These are phyloP conservation scores for Paracanthobrama guichenoti DNA, from an alignment of 2,113 vertebrate genomes.

Conservation along the genomic window DNA sequence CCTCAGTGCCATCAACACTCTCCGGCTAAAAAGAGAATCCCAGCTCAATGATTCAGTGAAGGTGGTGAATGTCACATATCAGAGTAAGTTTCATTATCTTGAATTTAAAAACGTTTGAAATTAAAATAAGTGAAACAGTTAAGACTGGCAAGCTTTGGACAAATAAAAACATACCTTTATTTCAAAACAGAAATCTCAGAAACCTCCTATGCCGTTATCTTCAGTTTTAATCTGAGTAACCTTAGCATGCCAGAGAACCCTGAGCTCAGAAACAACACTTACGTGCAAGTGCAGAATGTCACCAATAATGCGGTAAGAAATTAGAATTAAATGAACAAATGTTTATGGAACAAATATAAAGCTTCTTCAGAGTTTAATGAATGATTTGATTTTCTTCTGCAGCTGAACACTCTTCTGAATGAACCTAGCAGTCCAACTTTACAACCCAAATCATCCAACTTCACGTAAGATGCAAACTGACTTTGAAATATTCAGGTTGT, in stretches of 20 bases:
- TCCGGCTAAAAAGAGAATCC: background rate
- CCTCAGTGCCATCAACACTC: background rate
- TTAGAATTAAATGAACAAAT: too few species aligned
- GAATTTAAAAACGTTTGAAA: background rate
- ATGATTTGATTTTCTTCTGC: background rate
- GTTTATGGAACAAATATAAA: background rate
- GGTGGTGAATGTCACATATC: background rate
- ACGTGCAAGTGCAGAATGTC: background rate
- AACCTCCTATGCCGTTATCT: background rate
- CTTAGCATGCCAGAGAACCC: background rate
- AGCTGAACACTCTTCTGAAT: constrained; percentile 42
- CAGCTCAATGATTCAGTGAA: background rate
- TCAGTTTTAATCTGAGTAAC: background rate
- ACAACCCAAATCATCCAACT: background rate
- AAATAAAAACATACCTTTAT: too few species aligned
- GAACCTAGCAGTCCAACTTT: background rate
- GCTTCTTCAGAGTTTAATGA: background rate
- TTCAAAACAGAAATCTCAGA: constrained; percentile 1
- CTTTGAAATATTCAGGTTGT: background rate
- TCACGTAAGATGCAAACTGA: constrained; percentile 12
- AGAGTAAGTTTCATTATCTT: background rate
- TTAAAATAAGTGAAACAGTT: too few species aligned
- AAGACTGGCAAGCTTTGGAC: too few species aligned
- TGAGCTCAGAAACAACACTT: background rate
- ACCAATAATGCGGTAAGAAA: constrained; percentile 34